Evolutionary conservation across 2,113 vertebrate genomes (phyloP), one percentile per base, ranked within the genome.

Genomic region (Paratilapia polleni): DNA sequence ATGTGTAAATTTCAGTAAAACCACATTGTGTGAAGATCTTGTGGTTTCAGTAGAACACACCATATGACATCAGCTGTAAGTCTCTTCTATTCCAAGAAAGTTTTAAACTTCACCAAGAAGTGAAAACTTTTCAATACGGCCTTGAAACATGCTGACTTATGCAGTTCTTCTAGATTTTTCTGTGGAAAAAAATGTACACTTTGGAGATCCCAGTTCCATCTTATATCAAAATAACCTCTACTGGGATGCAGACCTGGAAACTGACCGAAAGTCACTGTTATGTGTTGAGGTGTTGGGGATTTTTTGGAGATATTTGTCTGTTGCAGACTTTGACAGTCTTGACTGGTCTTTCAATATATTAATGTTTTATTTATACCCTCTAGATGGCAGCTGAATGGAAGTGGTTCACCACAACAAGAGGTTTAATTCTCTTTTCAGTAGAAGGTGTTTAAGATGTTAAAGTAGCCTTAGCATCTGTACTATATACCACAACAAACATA

Each of bases 121-220:
- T 80, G 26, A 59, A 81, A 88, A 86, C 59, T 66, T 83, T 84
- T 68, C 52, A 82, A 79, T 82, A 84, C 52, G 31, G 17, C 17
- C 52, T 59, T 43, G 8, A 73, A 90, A 78, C 43, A 56, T 84
- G 60, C 70, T 82, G 80, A 90, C 57, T 78, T 15, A 4, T 49
- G 74, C 56, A 70, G 58, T 73, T 86, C 20, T 63, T 82, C 58
- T 80, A 31, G 24, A 47, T 80, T 78, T 81, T 87, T 87, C 61
- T 19, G 38, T 84, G 63, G 59, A 4, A 58, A 56, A 64, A 58
- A 56, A 34, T 38, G 15, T 20, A 68, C 54, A 47, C 74, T 85
- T 79, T 74, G 63, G 89, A 89, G 24, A 82, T 82, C 31, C 20
- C 10, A 24, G 59, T 57, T 81, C 73, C 52, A 38, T 19, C 41